A percentile compares a stretch with the other conserved stretches of the same genome.
phyloP scores from a whole-genome alignment of 2,113 vertebrate species.

The Peromyscus polionotus region DNA sequence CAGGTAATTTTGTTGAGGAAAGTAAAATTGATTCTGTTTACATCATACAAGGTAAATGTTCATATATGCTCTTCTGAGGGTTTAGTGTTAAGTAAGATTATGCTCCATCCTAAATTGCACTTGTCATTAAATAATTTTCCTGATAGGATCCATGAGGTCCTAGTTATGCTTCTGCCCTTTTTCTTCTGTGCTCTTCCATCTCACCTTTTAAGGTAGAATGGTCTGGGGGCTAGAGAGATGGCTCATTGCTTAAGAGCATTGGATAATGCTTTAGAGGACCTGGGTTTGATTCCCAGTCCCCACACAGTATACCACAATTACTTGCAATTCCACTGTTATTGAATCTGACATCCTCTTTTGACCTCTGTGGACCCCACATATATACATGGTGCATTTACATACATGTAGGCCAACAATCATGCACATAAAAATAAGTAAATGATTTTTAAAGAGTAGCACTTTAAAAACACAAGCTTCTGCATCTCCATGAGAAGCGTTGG shows the following conservation, averaged over 20 bases:
- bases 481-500: background rate
- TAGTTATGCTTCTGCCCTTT: background rate
- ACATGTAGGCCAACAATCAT: background rate
- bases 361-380: background rate
- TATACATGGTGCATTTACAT: background rate
- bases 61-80: background rate
- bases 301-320: no score
- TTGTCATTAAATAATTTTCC: background rate
- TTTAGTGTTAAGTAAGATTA: background rate
- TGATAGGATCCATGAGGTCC: background rate
- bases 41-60: background rate
- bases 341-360: background rate
- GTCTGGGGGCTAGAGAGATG: background rate
- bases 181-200: background rate
- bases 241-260: background rate
- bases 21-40: background rate
- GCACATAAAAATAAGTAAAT: background rate
- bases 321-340: no score
- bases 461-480: background rate
- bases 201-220: background rate
- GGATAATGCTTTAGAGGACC: background rate
- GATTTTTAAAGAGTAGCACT: background rate
- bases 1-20: background rate
- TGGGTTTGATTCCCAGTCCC: background rate
- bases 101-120: background rate